Evolutionary conservation across 2,113 vertebrate genomes (phyloP).

Genomic region (Gymnobelideus leadbeateri): DNA sequence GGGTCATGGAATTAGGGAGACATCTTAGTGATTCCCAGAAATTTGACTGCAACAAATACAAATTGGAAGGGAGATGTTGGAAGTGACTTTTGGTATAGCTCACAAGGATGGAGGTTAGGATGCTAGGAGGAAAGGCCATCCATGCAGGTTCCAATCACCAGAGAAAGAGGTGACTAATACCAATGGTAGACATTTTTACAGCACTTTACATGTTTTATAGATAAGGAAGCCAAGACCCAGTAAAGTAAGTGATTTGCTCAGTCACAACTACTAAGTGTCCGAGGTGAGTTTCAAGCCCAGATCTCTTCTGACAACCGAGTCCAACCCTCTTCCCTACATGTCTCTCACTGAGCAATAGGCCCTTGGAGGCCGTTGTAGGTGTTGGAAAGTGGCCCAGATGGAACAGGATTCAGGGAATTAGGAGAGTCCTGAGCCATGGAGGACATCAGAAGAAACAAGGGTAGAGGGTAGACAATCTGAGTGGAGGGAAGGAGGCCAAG

Average conservation of each 20-base stretch:
- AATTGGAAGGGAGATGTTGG: neutral
- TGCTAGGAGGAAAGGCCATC: neutral
- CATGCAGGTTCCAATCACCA: neutral
- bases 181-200: neutral
- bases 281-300: neutral
- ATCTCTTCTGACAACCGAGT: neutral
- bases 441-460: neutral
- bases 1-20: neutral
- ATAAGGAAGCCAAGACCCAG: neutral
- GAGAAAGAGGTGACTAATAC: neutral
- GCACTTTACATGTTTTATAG: neutral
- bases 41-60: neutral
- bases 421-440: neutral
- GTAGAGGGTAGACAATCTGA: neutral
- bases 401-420: neutral
- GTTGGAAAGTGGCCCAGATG: neutral
- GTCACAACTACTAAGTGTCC: neutral
- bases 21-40: neutral
- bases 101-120: neutral
- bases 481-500: neutral
- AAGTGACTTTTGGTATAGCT: neutral
- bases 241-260: neutral
- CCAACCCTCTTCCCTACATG: neutral
- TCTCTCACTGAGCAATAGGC: neutral
- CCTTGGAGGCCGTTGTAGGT: neutral